Percentiles rank a stretch among this genome's conserved stretches.
Conservation (phyloP, 1,140 invertebrate species). For the Drosophila parabipectinata region DNA sequence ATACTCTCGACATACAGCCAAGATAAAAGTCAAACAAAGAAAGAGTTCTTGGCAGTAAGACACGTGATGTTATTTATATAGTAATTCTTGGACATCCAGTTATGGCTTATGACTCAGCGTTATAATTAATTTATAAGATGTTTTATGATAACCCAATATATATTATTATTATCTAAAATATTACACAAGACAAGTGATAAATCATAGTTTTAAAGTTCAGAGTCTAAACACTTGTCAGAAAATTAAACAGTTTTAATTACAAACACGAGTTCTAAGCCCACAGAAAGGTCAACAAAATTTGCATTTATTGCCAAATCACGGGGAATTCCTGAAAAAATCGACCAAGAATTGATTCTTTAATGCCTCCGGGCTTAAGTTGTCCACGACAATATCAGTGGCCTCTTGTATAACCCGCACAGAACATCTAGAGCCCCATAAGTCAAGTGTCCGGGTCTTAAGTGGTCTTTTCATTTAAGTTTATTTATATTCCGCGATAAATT, state of each 20-base stretch:
- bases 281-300: conserved; percentile 3
- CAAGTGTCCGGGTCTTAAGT: conserved; percentile 67
- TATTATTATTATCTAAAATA: background rate
- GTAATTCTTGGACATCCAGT: conserved; percentile 6
- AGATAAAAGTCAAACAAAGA: conserved; percentile 30
- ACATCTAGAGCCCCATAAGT: conserved; percentile 45
- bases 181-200: background rate
- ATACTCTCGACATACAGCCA: background rate
- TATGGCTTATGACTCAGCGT: conserved; percentile 16
- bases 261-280: background rate
- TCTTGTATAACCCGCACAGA: conserved; percentile 52
- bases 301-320: conserved; percentile 21
- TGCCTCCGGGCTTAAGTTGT: conserved; percentile 37
- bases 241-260: conserved; percentile 3
- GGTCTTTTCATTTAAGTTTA: conserved; percentile 61
- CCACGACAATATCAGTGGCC: conserved; percentile 28
- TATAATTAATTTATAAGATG: background rate
- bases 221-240: no score
- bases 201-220: background rate
- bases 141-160: background rate
- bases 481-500: conserved; percentile 68
- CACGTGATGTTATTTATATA: conserved; percentile 24
- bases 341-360: conserved; percentile 9
- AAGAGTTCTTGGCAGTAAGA: background rate
- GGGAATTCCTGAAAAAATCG: conserved; percentile 14